These are phyloP conservation scores for Sylvia atricapilla DNA, from an alignment of 2,113 vertebrate species.

Conservation along the genomic window DNA sequence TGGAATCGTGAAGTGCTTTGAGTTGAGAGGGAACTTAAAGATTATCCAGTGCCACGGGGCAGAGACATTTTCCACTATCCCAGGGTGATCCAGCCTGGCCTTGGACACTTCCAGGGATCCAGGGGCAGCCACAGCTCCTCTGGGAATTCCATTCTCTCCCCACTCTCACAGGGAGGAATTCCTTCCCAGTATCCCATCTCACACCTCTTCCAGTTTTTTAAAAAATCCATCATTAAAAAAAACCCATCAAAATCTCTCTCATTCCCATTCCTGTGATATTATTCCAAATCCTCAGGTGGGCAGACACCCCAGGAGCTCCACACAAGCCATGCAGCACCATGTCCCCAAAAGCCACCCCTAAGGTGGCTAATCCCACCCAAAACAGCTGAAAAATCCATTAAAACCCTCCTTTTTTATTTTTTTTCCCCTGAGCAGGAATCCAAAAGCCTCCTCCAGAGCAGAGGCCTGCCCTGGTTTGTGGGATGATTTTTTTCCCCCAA, in stretches of 20 bases:
- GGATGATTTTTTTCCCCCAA: background rate
- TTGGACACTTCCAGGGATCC: background rate
- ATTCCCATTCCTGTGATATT: accelerated
- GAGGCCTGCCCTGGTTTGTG: constrained; percentile 5
- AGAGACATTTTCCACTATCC: accelerated
- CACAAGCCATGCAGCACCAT: accelerated
- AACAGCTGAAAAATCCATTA: background rate
- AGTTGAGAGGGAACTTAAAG: background rate
- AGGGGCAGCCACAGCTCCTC: background rate
- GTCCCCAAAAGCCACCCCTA: background rate
- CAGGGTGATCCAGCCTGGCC: accelerated
- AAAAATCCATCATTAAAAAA: background rate
- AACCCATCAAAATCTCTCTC: no score
- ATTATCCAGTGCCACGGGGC: background rate
- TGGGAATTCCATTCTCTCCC: accelerated
- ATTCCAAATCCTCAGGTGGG: background rate
- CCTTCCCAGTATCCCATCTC: background rate
- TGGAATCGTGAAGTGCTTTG: background rate
- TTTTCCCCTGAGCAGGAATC: background rate
- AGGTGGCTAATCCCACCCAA: background rate
- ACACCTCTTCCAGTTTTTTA: background rate
- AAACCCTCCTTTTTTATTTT: accelerated
- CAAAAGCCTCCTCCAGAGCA: background rate
- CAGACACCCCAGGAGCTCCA: background rate
- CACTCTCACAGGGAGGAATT: accelerated